phyloP scores from a whole-genome alignment of 2,888 invertebrate genomes.

The Galeruca laticollis region DNA sequence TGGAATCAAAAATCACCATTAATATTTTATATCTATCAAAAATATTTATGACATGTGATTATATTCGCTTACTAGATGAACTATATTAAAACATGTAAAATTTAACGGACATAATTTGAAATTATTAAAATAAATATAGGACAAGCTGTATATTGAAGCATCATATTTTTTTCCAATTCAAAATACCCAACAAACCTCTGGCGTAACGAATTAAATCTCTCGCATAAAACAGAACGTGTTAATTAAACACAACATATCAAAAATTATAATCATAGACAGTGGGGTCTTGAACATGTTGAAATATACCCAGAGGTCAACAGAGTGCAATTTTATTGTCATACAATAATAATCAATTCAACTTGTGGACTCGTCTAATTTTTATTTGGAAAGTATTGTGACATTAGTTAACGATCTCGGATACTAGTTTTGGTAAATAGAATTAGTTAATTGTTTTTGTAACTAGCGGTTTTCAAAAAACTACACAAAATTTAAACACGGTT shows the following conservation, averaged over 20 bases:
- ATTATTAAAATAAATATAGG: too few relatives aligned
- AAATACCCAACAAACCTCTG: background rate
- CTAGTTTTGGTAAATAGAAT: too few relatives aligned
- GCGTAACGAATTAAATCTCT: background rate
- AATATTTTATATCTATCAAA: too few relatives aligned
- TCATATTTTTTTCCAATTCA: background rate
- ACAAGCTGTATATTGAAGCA: background rate
- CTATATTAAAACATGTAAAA: too few relatives aligned
- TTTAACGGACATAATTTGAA: too few relatives aligned
- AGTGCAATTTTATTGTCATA: conserved; percentile 31
- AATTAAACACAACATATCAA: background rate
- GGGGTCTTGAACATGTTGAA: conserved; percentile 24
- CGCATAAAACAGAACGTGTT: background rate
- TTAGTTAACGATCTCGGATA: too few relatives aligned
- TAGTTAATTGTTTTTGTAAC: too few relatives aligned
- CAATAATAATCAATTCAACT: conserved; percentile 28
- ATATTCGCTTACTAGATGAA: too few relatives aligned
- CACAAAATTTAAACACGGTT: too few relatives aligned
- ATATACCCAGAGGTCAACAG: conserved; percentile 26
- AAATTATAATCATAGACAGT: conserved; percentile 21
- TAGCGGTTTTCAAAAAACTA: too few relatives aligned
- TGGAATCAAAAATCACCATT: too few relatives aligned
- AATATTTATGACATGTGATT: too few relatives aligned
- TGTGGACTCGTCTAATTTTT: conserved; percentile 19
- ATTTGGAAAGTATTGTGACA: background rate